These are phyloP conservation scores for Catharus ustulatus DNA, from an alignment of 2,797 vertebrate genomes.

Conservation along the genomic window DNA sequence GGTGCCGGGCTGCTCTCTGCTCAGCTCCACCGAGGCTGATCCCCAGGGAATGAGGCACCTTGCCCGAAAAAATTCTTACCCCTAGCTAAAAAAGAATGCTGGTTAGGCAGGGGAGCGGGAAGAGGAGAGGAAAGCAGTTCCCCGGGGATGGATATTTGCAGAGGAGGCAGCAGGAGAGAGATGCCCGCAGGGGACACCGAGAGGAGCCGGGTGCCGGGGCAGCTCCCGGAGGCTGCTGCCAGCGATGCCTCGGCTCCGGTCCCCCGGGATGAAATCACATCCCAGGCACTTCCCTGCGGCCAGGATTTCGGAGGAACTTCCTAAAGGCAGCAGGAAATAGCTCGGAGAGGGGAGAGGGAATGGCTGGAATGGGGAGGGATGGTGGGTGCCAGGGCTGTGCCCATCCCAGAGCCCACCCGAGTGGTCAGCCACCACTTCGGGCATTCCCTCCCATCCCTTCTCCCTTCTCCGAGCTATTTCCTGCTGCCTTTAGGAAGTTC, in stretches of 20 bases:
- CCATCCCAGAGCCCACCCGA: not conserved
- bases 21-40: not conserved
- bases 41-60: not conserved
- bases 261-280: not conserved
- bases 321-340: rapidly evolving
- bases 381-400: not conserved
- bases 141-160: not conserved
- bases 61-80: not conserved
- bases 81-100: not conserved
- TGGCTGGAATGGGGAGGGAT: not conserved
- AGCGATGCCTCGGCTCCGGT: rapidly evolving
- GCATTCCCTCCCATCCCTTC: not conserved
- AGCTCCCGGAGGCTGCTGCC: not conserved
- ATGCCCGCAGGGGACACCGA: not conserved
- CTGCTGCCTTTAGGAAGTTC: not conserved
- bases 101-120: not conserved
- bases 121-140: not conserved
- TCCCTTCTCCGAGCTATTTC: not conserved
- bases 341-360: not conserved
- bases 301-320: not conserved
- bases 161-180: not conserved
- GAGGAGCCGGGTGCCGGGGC: not conserved
- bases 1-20: not conserved
- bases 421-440: no score
- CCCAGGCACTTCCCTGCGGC: not conserved